These are phyloP conservation scores for Cepaea hortensis DNA, from an alignment of 2,888 invertebrate species.

Conservation along the genomic window DNA sequence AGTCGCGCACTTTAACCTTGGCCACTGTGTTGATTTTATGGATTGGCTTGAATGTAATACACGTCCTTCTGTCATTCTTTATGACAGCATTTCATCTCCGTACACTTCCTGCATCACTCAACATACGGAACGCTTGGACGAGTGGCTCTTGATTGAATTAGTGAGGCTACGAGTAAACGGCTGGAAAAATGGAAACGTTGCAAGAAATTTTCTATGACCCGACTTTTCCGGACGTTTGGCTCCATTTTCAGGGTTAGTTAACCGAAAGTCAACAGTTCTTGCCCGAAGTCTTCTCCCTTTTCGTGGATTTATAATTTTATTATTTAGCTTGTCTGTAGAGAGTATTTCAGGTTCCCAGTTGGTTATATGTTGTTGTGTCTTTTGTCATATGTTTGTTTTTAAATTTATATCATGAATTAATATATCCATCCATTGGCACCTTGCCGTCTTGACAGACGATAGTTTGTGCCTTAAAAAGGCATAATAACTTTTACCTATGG, in stretches of 20 bases:
- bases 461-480: too few relatives aligned
- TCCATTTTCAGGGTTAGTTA: background rate
- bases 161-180: background rate
- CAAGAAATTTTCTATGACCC: background rate
- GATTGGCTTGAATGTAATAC: background rate
- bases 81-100: conserved; percentile 11
- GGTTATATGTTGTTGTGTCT: too few relatives aligned
- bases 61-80: conserved; percentile 12
- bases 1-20: background rate
- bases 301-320: too few relatives aligned
- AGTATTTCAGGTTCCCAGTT: too few relatives aligned
- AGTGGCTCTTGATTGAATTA: conserved; percentile 21
- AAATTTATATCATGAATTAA: too few relatives aligned
- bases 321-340: too few relatives aligned
- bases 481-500: too few relatives aligned
- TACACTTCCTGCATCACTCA: conserved; percentile 17
- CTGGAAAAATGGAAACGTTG: conserved; percentile 16
- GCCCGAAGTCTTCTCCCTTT: background rate
- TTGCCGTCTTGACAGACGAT: too few relatives aligned
- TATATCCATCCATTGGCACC: too few relatives aligned
- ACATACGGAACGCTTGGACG: conserved; percentile 11
- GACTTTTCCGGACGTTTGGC: background rate
- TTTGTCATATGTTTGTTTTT: too few relatives aligned
- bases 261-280: background rate
- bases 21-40: conserved; percentile 14